phyloP scores from a whole-genome alignment of 2,113 vertebrate species.

The Oceanodroma tethys region DNA sequence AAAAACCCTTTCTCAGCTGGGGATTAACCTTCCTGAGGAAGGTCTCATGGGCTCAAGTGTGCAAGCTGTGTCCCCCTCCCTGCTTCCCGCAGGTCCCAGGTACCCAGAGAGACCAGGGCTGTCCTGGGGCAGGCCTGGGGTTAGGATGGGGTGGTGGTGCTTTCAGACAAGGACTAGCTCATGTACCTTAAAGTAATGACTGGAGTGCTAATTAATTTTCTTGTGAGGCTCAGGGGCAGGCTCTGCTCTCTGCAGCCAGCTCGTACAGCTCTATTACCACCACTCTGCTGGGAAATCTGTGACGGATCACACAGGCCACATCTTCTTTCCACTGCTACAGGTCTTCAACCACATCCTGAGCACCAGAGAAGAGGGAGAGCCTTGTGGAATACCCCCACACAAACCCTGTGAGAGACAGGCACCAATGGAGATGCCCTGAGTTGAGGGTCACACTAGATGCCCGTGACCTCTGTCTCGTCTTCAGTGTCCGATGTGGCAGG shows the following conservation, averaged over 20 bases:
- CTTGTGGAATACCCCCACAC: too few relatives aligned
- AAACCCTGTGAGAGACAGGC: not conserved
- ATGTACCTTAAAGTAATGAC: not conserved
- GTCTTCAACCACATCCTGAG: not conserved
- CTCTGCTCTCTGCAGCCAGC: too few relatives aligned
- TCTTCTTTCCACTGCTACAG: not conserved
- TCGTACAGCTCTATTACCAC: not conserved
- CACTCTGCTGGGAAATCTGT: not conserved
- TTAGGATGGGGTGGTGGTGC: too few relatives aligned
- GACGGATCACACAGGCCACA: not conserved
- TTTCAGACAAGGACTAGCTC: not conserved
- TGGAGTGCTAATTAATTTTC: not conserved
- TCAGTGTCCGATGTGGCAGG: fast-evolving
- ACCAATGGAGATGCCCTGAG: not conserved
- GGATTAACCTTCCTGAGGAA: not conserved
- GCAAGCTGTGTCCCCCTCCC: not conserved
- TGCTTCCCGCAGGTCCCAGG: not conserved
- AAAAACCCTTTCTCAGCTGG: not conserved
- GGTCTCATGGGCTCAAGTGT: not conserved
- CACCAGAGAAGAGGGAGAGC: not conserved
- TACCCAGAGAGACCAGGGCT: not conserved
- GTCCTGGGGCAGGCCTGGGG: not conserved
- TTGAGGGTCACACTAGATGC: fast-evolving
- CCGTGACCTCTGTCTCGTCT: not conserved
- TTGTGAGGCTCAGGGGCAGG: not conserved